phyloP scores from a whole-genome alignment of 2,113 vertebrate species.

The Thomomys bottae region DNA sequence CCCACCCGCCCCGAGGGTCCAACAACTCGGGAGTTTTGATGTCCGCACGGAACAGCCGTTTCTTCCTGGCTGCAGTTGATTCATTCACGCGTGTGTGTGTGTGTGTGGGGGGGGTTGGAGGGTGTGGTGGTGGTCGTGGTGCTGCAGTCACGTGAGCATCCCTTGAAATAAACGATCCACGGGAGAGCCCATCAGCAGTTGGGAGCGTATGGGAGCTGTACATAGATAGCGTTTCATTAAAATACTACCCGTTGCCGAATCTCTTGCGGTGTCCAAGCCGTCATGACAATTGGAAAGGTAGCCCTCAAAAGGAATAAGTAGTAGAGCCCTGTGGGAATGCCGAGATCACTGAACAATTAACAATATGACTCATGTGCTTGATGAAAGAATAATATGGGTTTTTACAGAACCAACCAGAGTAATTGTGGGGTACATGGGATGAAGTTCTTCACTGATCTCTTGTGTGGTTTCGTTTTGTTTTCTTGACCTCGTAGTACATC shows the following conservation, averaged over 20 bases:
- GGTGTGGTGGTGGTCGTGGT: background rate
- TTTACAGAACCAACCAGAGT: background rate
- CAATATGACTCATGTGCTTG: background rate
- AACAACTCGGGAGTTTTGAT: background rate
- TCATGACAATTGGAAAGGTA: background rate
- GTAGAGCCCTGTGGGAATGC: background rate
- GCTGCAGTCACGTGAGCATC: background rate
- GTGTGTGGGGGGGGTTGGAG: too few relatives aligned
- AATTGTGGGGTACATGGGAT: background rate
- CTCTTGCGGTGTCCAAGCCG: background rate
- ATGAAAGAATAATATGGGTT: background rate
- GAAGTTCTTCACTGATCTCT: background rate
- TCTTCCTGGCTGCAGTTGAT: background rate
- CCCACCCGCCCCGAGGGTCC: background rate
- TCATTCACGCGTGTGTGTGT: background rate
- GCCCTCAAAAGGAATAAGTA: slow-evolving; percentile 7
- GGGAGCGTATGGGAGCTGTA: background rate
- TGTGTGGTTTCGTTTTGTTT: slow-evolving; percentile 47
- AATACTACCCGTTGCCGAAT: background rate
- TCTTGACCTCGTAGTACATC: background rate
- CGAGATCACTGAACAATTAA: background rate
- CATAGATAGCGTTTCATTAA: background rate
- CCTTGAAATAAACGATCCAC: background rate
- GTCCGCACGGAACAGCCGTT: background rate
- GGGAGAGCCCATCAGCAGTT: background rate